Conservation (phyloP, 1,140 invertebrate species). For the Littorina saxatilis region DNA sequence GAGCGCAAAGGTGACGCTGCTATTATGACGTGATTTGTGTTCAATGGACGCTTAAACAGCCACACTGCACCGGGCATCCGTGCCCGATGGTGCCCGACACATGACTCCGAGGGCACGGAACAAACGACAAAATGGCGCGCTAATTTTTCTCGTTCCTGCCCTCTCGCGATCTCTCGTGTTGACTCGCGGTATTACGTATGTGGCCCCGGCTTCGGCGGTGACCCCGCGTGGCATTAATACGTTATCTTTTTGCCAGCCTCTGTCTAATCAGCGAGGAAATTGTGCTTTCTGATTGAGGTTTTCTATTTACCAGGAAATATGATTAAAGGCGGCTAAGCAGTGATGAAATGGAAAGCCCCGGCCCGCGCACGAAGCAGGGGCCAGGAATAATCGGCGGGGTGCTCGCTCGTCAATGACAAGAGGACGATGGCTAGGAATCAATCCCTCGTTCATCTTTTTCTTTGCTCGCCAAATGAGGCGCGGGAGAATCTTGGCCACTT, state of each 20-base stretch:
- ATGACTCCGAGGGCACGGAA: conserved; percentile 23
- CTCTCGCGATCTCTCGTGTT: conserved; percentile 29
- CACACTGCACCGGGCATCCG: conserved; percentile 16
- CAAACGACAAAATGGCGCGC: conserved; percentile 37
- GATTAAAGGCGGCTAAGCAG: conserved; percentile 37
- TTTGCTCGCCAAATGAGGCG: neutral
- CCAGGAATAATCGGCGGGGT: conserved; percentile 26
- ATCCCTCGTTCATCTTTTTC: conserved; percentile 24
- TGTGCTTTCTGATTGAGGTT: conserved; percentile 36
- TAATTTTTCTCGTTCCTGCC: conserved; percentile 33
- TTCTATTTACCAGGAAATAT: conserved; percentile 41
- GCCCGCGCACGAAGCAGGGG: conserved; percentile 21
- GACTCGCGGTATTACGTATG: conserved; percentile 41
- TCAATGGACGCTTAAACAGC: conserved; percentile 34
- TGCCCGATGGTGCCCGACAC: conserved; percentile 19
- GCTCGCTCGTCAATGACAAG: neutral
- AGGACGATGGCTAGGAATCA: neutral
- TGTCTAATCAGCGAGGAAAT: conserved; percentile 32
- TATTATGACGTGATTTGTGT: conserved; percentile 42
- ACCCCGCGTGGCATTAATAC: conserved; percentile 36
- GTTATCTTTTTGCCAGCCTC: conserved; percentile 33
- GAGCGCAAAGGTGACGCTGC: conserved; percentile 32
- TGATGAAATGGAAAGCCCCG: conserved; percentile 38
- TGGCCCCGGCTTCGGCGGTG: conserved; percentile 29
- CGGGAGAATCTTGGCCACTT: conserved; percentile 6